Evolutionary conservation across 2,888 invertebrate species (phyloP), one percentile per base, ranked within the genome.

Genomic region (Esperia sulphurella): DNA sequence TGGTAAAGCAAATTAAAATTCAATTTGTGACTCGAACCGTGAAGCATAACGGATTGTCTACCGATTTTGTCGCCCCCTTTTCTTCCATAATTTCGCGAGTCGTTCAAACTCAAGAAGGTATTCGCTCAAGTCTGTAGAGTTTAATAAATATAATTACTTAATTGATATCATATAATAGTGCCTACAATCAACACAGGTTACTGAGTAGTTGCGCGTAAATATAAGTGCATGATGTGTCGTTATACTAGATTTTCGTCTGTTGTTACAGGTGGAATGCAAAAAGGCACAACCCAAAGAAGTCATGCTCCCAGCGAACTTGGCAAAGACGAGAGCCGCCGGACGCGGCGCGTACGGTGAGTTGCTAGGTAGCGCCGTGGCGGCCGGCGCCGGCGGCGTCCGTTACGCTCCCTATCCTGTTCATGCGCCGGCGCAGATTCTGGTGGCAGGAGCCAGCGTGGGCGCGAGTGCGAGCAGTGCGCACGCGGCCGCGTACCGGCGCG

Each of bases 221-320:
- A 29, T 14, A 42, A 29, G 21, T 21, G 21, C 5, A 5, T 21
- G 21, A 21, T 21, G 21, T 21, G 5, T 3, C 21, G 21, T 21
- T 31, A 12, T 9, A 43, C 14, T 2, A 39, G 8, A 40, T 14
- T 21, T 21, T 21, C 5, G 35, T 48, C 41, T 41, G 40, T 84
- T 80, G 78, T 87, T 87, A 39, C 92, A 99, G 98, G 98, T 99
- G 92, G 99, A 99, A 92, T 98, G 98, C 93, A 99, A 99, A 94
- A 99, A 99, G 91, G 99, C 99, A 79, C 99, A 99, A 91, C 99
- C 99, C 61, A 99, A 99, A 92, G 99, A 99, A 93, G 99, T 99
- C 75, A 99, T 99, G 99, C 94, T 99, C 80, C 99, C 99, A 75
- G 96, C 97, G 70, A 97, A 97, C 90, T 91, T 97, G 92, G 97